Percentiles rank a stretch among this genome's conserved stretches.
Evolutionary conservation across 2,888 invertebrate genomes (phyloP).

Genomic region (Nephrotoma guestfalica): DNA sequence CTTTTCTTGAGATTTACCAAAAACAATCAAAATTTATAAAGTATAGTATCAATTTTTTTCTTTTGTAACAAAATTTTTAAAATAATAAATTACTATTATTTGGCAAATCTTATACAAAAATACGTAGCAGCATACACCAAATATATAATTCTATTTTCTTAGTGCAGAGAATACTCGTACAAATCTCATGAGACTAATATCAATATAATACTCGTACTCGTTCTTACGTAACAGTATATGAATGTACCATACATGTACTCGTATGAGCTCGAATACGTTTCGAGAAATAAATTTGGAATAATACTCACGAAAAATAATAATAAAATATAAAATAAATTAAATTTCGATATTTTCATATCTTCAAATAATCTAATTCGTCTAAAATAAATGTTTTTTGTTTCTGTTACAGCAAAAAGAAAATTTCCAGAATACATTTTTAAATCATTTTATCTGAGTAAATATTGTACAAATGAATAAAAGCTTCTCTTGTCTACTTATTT

Average conservation of each 20-base stretch:
- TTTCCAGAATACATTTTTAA: not conserved
- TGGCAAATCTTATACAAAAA: not conserved
- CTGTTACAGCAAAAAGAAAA: not conserved
- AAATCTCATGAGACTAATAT: not conserved
- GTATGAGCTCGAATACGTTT: not conserved
- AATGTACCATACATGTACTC: not conserved
- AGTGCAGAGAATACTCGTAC: not conserved
- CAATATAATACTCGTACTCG: not conserved
- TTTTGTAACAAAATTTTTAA: not conserved
- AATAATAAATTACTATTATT: not conserved
- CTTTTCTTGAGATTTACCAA: not conserved
- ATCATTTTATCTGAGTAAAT: not conserved
- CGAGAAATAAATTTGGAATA: not conserved
- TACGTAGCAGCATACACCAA: not conserved
- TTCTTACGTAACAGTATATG: not conserved
- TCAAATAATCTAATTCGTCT: not conserved
- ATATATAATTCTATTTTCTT: not conserved
- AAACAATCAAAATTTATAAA: not conserved
- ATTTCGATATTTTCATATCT: not conserved
- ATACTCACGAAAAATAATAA: not conserved
- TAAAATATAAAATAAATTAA: not conserved
- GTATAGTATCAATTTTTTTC: not conserved
- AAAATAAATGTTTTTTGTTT: not conserved
- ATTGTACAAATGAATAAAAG: not conserved
- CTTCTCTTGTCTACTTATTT: not conserved